phyloP scores from a whole-genome alignment of 2,888 invertebrate species.

The Aromia moschata region DNA sequence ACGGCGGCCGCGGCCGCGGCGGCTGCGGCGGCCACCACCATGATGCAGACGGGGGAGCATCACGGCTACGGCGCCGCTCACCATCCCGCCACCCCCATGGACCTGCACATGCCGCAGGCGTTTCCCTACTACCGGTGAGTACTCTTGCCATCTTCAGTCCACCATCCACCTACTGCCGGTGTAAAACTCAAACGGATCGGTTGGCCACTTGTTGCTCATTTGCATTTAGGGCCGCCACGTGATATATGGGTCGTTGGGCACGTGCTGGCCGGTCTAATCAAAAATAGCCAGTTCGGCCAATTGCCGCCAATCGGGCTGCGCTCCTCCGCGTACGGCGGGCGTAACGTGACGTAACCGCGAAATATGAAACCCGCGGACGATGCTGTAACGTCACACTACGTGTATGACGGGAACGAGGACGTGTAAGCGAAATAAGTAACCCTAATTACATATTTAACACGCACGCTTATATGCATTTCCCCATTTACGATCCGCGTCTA shows the following conservation, averaged over 20 bases:
- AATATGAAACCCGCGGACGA: too few species aligned
- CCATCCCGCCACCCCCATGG: constrained; percentile 76
- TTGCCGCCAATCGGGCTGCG: background rate
- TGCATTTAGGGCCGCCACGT: constrained; percentile 59
- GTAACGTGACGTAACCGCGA: too few species aligned
- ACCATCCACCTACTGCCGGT: background rate
- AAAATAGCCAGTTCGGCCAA: constrained; percentile 9
- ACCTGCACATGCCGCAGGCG: constrained; percentile 90
- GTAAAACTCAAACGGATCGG: constrained; percentile 2
- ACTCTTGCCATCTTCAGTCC: background rate
- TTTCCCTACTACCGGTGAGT: constrained; percentile 91
- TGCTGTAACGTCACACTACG: too few species aligned
- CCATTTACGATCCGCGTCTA: too few species aligned
- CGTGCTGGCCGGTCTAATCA: constrained; percentile 47
- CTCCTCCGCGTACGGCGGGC: background rate
- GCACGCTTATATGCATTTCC: too few species aligned
- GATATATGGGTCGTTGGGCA: constrained; percentile 59
- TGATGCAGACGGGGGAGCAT: constrained; percentile 62
- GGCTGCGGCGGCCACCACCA: constrained; percentile 61
- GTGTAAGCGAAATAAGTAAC: too few species aligned
- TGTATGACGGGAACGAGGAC: too few species aligned
- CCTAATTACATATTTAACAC: too few species aligned
- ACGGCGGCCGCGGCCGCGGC: constrained; percentile 61
- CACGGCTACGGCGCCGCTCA: constrained; percentile 69
- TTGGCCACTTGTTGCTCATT: constrained; percentile 60